Evolutionary conservation across 1,140 invertebrate species (phyloP).

Genomic region (Zelostemma sp.): DNA sequence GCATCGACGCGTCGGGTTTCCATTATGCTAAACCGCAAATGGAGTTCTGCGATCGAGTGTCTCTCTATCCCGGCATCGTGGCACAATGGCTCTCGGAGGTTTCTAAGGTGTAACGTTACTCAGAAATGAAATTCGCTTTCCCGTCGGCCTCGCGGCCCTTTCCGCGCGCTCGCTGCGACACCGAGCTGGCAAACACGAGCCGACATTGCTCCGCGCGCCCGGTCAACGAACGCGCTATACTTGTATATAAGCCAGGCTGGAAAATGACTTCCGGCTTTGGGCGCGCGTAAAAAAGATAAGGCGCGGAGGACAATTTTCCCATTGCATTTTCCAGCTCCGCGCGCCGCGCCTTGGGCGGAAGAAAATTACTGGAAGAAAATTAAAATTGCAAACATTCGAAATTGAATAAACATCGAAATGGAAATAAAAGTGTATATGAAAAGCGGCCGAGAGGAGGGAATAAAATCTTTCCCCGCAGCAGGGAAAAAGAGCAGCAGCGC

Average conservation of each 20-base stretch:
- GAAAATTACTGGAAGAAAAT: too few relatives aligned
- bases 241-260: constrained; percentile 48
- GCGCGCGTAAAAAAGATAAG: constrained; percentile 38
- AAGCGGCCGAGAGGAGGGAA: constrained; percentile 28
- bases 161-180: constrained; percentile 21
- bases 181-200: constrained; percentile 34
- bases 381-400: constrained; percentile 12
- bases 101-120: constrained; percentile 68
- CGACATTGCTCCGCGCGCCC: constrained; percentile 28
- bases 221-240: constrained; percentile 49
- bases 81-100: constrained; percentile 61
- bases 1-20: constrained; percentile 66
- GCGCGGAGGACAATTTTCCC: too few relatives aligned
- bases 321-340: too few relatives aligned
- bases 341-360: constrained; percentile 16
- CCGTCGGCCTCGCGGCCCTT: constrained; percentile 17
- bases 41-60: constrained; percentile 71
- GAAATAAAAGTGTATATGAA: constrained; percentile 22
- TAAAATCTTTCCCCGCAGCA: constrained; percentile 29
- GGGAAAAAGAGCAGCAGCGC: constrained; percentile 38
- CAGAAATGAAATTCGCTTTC: constrained; percentile 65
- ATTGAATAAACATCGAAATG: constrained; percentile 1
- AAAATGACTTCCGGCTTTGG: constrained; percentile 39
- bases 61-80: constrained; percentile 53
- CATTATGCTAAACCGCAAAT: constrained; percentile 72